These are phyloP conservation scores for Drosophila nigricruria DNA, from an alignment of 2,888 invertebrate genomes.

Conservation along the genomic window DNA sequence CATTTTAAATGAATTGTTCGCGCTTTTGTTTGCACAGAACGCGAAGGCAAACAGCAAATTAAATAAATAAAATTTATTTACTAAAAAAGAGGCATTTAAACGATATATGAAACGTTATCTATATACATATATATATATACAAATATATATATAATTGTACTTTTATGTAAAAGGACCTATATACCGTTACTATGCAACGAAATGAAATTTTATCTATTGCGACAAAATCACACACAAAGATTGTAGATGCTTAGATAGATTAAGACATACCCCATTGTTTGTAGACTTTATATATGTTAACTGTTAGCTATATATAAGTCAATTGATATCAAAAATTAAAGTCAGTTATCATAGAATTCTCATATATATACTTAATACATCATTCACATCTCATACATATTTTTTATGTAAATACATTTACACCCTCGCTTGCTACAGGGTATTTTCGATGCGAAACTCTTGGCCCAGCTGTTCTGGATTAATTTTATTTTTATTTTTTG, in stretches of 20 bases:
- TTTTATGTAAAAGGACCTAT: slow-evolving; percentile 17
- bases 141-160: background rate
- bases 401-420: background rate
- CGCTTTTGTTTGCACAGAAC: slow-evolving; percentile 66
- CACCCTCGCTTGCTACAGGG: background rate
- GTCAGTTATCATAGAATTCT: background rate
- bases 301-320: background rate
- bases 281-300: background rate
- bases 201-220: slow-evolving; percentile 62
- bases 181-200: slow-evolving; percentile 49
- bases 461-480: background rate
- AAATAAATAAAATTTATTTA: slow-evolving; percentile 71
- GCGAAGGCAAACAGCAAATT: slow-evolving; percentile 64
- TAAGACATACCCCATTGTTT: background rate
- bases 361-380: background rate
- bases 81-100: slow-evolving; percentile 56
- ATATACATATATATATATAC: background rate
- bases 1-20: slow-evolving; percentile 77
- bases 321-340: too few species aligned
- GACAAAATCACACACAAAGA: background rate
- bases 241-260: background rate
- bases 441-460: background rate
- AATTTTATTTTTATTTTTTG: slow-evolving; percentile 22
- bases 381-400: background rate
- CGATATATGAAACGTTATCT: slow-evolving; percentile 33